phyloP scores from a whole-genome alignment of 2,797 vertebrate species.

The Lerista edwardsae region DNA sequence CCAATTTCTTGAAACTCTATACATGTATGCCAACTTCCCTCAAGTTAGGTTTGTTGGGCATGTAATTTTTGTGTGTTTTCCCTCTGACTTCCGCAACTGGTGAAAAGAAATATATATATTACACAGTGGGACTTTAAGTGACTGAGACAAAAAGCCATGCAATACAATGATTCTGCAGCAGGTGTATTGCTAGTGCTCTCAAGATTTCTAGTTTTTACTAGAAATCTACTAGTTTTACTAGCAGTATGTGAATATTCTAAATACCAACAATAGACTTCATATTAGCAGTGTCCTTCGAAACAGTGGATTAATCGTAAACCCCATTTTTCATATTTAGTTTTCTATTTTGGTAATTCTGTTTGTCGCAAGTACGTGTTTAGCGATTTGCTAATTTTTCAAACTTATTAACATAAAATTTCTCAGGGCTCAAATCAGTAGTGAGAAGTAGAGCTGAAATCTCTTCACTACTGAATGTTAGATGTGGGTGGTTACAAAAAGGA shows the following conservation, averaged over 20 bases:
- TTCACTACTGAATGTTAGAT: background rate
- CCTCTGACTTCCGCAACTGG: background rate
- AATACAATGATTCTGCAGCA: background rate
- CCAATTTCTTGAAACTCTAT: background rate
- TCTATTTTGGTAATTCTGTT: background rate
- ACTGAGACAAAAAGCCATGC: background rate
- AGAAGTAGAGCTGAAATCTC: too few species aligned
- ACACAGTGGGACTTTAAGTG: too few species aligned
- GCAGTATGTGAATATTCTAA: too few species aligned
- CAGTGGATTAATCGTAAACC: background rate
- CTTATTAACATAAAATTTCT: background rate
- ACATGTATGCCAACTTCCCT: background rate
- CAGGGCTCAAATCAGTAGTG: background rate
- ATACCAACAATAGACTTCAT: too few species aligned
- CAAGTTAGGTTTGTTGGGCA: too few species aligned
- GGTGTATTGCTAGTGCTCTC: conserved; percentile 12
- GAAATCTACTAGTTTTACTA: background rate
- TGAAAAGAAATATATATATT: background rate
- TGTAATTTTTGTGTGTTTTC: too few species aligned
- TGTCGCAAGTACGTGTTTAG: too few species aligned
- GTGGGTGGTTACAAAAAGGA: background rate
- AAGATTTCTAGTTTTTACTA: background rate
- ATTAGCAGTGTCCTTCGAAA: background rate
- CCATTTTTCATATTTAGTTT: background rate
- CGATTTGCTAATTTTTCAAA: background rate